Percentiles rank a stretch among this genome's conserved stretches.
phyloP scores from a whole-genome alignment of 2,113 vertebrate species.

The Perccottus glenii region DNA sequence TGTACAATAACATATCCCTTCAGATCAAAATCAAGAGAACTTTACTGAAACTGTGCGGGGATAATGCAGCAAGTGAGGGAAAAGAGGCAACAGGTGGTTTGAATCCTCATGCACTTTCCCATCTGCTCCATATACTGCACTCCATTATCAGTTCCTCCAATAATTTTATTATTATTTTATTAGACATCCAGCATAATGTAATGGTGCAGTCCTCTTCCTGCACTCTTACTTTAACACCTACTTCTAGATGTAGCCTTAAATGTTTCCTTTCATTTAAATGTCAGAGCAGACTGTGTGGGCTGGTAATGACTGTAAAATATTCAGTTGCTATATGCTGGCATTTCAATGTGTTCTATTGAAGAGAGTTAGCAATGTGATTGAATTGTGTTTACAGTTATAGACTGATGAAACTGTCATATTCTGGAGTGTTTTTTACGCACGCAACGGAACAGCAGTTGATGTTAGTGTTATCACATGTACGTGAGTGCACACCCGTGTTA shows the following conservation, averaged over 20 bases:
- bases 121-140: conserved; percentile 18
- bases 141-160: conserved; percentile 5
- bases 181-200: neutral
- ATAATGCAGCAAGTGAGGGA: neutral
- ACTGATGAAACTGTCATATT: neutral
- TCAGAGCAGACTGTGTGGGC: conserved; percentile 41
- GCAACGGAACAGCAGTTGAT: conserved; percentile 2
- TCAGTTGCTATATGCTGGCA: conserved; percentile 19
- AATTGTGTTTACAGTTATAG: neutral
- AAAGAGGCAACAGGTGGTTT: conserved; percentile 27
- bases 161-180: neutral
- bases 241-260: neutral
- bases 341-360: conserved; percentile 18
- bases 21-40: neutral
- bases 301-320: conserved; percentile 15
- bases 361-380: conserved; percentile 2
- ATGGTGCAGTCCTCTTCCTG: neutral
- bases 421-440: conserved; percentile 21
- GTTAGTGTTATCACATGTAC: conserved; percentile 25
- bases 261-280: conserved; percentile 46
- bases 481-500: conserved; percentile 65
- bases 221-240: neutral
- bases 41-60: conserved; percentile 25
- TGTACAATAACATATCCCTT: neutral
- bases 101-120: conserved; percentile 9